Evolutionary conservation across 1,140 invertebrate genomes (phyloP).

Genomic region (Helicorthomorpha holstii): DNA sequence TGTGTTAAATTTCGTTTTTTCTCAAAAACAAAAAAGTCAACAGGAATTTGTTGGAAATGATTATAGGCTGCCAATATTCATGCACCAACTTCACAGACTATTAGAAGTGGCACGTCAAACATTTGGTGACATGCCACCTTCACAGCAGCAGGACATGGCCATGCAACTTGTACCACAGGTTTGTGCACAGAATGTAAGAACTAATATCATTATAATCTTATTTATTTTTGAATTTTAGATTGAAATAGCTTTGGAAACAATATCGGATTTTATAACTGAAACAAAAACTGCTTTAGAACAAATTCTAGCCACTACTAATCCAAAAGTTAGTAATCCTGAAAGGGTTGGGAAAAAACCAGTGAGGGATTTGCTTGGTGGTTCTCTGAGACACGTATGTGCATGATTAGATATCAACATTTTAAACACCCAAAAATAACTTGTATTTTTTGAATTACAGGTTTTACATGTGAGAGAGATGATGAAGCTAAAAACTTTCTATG

Average conservation of each 20-base stretch:
- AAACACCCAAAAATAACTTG: not conserved
- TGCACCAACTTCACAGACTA: conserved; percentile 38
- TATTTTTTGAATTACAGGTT: conserved; percentile 18
- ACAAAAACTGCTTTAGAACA: conserved; percentile 33
- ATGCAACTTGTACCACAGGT: conserved; percentile 42
- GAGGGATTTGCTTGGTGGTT: conserved; percentile 29
- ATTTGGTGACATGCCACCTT: conserved; percentile 33
- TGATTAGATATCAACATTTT: not conserved
- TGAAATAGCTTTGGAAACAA: conserved; percentile 32
- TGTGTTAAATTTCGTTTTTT: not conserved
- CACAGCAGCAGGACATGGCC: conserved; percentile 39
- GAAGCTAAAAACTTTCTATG: conserved; percentile 33
- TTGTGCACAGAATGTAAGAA: not conserved
- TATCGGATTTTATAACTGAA: conserved; percentile 32
- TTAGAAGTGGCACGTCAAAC: conserved; percentile 38
- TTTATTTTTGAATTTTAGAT: conserved; percentile 21
- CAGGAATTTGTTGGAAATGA: no score
- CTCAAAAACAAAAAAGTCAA: no score
- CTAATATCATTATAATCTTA: not conserved
- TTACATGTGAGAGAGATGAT: conserved; percentile 31
- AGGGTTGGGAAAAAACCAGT: conserved; percentile 15
- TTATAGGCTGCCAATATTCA: conserved; percentile 40
- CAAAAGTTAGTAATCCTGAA: conserved; percentile 13
- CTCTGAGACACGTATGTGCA: conserved; percentile 29
- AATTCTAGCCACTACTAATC: conserved; percentile 29